Conservation (phyloP, 1,140 invertebrate genomes). For the Thereuonema tuberculata region DNA sequence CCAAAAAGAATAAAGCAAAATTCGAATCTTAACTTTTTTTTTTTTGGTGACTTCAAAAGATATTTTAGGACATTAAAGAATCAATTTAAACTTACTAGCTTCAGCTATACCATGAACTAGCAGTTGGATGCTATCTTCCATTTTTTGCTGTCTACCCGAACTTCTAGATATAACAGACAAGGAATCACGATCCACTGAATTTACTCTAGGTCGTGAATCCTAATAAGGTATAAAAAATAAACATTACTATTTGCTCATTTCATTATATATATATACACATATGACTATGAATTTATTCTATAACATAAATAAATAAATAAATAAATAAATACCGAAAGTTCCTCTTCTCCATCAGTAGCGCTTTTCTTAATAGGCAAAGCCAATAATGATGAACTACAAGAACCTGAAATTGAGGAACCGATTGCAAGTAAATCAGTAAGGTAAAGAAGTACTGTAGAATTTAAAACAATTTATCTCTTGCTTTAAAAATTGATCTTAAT, state of each 20-base stretch:
- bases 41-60: too few relatives aligned
- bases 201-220: constrained; percentile 40
- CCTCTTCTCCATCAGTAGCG: neutral
- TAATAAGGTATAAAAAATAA: constrained; percentile 8
- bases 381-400: neutral
- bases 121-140: constrained; percentile 47
- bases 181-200: constrained; percentile 30
- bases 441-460: too few relatives aligned
- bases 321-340: too few relatives aligned
- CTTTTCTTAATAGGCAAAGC: neutral
- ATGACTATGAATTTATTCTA: too few relatives aligned
- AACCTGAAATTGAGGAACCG: neutral
- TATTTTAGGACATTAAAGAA: too few relatives aligned
- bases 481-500: too few relatives aligned
- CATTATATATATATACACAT: neutral
- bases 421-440: too few relatives aligned
- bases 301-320: too few relatives aligned
- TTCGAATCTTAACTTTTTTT: too few relatives aligned
- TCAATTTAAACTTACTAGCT: too few relatives aligned
- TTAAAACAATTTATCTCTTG: too few relatives aligned
- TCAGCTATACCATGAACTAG: constrained; percentile 61
- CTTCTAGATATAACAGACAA: constrained; percentile 11
- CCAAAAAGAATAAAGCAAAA: too few relatives aligned
- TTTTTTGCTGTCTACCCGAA: constrained; percentile 15
- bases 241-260: neutral